These are phyloP conservation scores for Aproaerema taeniolella DNA, from an alignment of 2,888 invertebrate genomes.

Conservation along the genomic window DNA sequence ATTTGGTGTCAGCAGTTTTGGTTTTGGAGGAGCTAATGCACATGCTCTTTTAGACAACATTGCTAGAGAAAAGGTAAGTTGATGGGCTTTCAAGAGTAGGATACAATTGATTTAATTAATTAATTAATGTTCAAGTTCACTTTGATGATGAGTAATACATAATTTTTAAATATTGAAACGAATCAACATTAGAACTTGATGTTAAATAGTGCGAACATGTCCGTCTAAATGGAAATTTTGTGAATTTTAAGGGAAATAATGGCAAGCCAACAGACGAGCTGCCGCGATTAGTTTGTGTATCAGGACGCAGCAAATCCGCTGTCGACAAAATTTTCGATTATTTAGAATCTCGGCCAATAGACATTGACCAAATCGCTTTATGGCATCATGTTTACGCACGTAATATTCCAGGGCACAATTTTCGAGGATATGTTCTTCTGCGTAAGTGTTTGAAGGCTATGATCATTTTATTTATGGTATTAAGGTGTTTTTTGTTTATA, in stretches of 20 bases:
- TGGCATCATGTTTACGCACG: conserved; percentile 78
- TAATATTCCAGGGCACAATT: conserved; percentile 80
- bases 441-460: conserved; percentile 36
- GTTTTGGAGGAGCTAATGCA: conserved; percentile 19
- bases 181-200: too few species aligned
- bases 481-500: too few species aligned
- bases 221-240: too few species aligned
- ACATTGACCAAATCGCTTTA: conserved; percentile 78
- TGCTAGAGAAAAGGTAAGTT: conserved; percentile 13
- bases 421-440: conserved; percentile 84
- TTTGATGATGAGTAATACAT: conserved; percentile 68
- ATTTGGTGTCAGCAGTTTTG: conserved; percentile 13
- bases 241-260: too few species aligned
- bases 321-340: conserved; percentile 81
- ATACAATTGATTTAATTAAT: too few species aligned
- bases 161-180: conserved; percentile 80
- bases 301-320: conserved; percentile 88
- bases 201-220: too few species aligned
- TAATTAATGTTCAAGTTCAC: background rate
- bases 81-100: background rate
- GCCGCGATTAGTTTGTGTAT: conserved; percentile 84
- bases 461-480: conserved; percentile 4
- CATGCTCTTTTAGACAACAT: conserved; percentile 14
- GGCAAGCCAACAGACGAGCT: conserved; percentile 80
- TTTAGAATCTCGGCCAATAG: conserved; percentile 77